Percentiles rank a stretch among this genome's conserved stretches.
These are phyloP conservation scores for Connochaetes taurinus DNA, from an alignment of 2,113 vertebrate species.

Conservation along the genomic window DNA sequence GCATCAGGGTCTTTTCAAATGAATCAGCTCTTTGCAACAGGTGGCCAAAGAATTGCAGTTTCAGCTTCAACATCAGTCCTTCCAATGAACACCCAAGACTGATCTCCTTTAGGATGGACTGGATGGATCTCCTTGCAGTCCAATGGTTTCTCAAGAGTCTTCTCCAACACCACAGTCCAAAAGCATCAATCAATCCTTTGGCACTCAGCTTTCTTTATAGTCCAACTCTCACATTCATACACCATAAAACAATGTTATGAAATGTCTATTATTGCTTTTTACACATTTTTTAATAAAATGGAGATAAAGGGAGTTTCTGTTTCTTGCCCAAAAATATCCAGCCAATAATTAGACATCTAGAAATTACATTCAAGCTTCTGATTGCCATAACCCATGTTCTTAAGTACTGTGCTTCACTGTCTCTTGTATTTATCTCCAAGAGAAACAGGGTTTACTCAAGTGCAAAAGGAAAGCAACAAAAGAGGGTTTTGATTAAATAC, in stretches of 20 bases:
- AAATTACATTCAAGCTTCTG: background rate
- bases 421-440: background rate
- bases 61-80: background rate
- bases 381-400: background rate
- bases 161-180: background rate
- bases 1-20: background rate
- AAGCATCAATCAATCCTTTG: background rate
- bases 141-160: background rate
- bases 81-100: background rate
- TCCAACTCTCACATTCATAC: background rate
- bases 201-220: background rate
- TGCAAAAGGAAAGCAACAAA: background rate
- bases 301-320: background rate
- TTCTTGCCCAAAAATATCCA: background rate
- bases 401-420: background rate
- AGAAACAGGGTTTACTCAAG: background rate
- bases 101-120: background rate
- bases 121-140: background rate
- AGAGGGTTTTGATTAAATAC: background rate
- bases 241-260: background rate
- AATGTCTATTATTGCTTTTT: background rate
- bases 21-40: background rate
- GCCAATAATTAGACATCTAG: background rate
- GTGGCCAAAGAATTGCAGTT: background rate
- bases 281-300: background rate